Conservation (phyloP, 2,797 vertebrate genomes). For the Lagodon rhomboides region DNA sequence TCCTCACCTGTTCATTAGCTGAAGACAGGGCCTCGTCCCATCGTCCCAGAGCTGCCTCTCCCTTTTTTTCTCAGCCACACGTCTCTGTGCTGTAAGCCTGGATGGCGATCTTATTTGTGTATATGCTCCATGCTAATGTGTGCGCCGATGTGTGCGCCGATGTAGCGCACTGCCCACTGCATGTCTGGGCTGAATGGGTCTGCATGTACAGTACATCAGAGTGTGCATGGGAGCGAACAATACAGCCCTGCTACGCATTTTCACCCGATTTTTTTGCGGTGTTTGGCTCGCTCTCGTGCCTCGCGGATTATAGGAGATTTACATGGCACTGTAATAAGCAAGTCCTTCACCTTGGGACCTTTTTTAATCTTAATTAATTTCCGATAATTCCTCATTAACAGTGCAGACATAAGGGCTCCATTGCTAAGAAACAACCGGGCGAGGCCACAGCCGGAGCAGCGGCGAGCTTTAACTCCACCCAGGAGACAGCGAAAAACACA, state of each 20-base stretch:
- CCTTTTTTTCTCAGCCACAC: not conserved
- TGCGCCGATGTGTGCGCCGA: not conserved
- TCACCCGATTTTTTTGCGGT: conserved; percentile 43
- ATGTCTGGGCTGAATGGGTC: not conserved
- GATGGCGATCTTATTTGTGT: not conserved
- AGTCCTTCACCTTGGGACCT: conserved; percentile 82
- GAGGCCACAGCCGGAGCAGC: conserved; percentile 43
- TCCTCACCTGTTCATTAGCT: conserved; percentile 64
- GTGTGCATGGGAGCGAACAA: conserved; percentile 11
- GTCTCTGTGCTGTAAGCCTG: not conserved
- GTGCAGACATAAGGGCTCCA: conserved; percentile 63
- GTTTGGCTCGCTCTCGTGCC: conserved; percentile 70
- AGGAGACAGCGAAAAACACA: conserved; percentile 30
- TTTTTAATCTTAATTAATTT: conserved; percentile 86
- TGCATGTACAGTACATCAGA: not conserved
- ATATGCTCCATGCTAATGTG: not conserved
- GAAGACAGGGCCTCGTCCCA: conserved; percentile 18
- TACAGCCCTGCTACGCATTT: conserved; percentile 25
- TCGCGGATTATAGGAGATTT: conserved; percentile 84
- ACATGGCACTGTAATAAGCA: conserved; percentile 79
- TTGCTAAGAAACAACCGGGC: conserved; percentile 59
- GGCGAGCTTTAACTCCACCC: conserved; percentile 18
- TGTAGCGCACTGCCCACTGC: not conserved
- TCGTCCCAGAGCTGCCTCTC: conserved; percentile 11
- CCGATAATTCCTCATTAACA: conserved; percentile 84